Percentiles rank a stretch among this genome's conserved stretches.
Conservation (phyloP, 2,113 vertebrate genomes). For the Podiceps cristatus region DNA sequence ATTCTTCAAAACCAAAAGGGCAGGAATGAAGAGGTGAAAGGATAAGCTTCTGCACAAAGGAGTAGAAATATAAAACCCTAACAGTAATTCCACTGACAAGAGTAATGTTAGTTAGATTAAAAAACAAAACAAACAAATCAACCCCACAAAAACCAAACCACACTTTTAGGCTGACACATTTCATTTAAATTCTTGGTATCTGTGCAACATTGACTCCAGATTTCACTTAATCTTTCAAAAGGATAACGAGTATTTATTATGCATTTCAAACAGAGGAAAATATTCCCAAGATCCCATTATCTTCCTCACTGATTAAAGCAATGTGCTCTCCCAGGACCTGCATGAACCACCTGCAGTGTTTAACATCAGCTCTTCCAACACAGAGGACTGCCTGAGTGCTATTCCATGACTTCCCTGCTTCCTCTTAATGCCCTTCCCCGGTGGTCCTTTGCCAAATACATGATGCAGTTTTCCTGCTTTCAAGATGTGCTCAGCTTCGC, state of each 20-base stretch:
- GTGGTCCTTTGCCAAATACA: background rate
- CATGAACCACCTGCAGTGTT: background rate
- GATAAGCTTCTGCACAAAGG: background rate
- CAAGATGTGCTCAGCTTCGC: background rate
- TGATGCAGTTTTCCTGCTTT: background rate
- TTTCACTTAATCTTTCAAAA: background rate
- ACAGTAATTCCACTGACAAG: background rate
- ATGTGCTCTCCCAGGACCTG: background rate
- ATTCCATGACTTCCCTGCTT: background rate
- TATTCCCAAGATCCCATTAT: background rate
- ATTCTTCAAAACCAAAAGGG: background rate
- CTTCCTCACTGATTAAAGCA: background rate
- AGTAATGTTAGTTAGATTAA: background rate
- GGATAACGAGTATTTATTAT: fast-evolving
- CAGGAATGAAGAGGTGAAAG: background rate
- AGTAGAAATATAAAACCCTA: background rate
- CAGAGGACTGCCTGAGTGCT: fast-evolving
- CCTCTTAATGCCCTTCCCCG: no score
- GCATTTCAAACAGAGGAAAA: background rate
- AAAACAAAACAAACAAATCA: background rate
- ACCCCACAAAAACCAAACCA: no score
- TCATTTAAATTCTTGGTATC: background rate
- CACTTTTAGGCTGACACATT: background rate
- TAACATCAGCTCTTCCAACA: background rate
- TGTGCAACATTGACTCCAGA: background rate